Base-by-base conservation (phyloP, 2,797 vertebrate genomes). In the Eulemur albifrons region DNA sequence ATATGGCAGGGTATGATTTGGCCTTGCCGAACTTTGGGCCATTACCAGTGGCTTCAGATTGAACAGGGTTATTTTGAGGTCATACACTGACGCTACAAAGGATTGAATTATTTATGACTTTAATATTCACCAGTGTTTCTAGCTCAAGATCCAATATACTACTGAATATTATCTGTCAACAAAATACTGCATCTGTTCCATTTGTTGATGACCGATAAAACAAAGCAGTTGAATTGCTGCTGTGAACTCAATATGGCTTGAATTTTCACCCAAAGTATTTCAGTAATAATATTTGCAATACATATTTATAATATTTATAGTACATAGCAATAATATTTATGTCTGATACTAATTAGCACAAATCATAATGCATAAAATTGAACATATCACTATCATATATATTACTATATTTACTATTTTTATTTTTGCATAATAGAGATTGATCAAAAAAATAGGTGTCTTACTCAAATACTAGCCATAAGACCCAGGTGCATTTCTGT, bases 81-180 rank as follows among this genome's bases (percentile, higher is more conserved):
- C 94, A 95, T 91, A 95, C 35, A 76, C 95, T 93, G 95, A 97
- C 0, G 69, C 95, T 95, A 97, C 88, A 97, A 97, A 97, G 96
- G 89, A 97, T 80, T 98, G 96, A 97, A 98, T 98, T 96, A 97
- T 97, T 98, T 98, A 98, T 97, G 96, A 96, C 96, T 98, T 97
- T 98, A 97, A 98, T 97, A 97, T 98, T 97, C 96, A 95, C 96
- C 72, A 96, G 95, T 96, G 93, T 98, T 97, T 97, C 93, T 95
- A 95, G 91, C 73, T 89, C 76, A 96, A 96, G 95, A 97, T 96
- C 76, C 96, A 97, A 97, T 97, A 97, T 96, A 95, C 94, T 40
- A 79, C 82, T 91, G 93, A 96, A 97, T 95, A 97, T 97, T 96
- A 96, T 97, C 96, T 98, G 97, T 97, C 96, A 98, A 97, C 96